phyloP scores from a whole-genome alignment of 2,797 vertebrate species.

The Strix occidentalis region DNA sequence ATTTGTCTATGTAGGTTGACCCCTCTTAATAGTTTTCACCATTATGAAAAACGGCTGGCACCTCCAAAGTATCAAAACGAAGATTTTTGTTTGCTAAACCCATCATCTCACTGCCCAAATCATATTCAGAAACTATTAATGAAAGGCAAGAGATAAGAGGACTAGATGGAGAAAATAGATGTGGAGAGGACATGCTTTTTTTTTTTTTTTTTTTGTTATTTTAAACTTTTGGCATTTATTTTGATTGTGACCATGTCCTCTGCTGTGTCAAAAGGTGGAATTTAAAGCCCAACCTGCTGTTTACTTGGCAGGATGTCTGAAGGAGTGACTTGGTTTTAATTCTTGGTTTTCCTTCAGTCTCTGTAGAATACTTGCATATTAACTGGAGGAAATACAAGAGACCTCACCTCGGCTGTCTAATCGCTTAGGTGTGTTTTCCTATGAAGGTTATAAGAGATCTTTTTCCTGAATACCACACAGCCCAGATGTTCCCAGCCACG shows the following conservation, averaged over 20 bases:
- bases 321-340: neutral
- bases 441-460: neutral
- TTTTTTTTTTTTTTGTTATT: neutral
- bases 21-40: neutral
- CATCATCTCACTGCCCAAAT: neutral
- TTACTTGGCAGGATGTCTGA: neutral
- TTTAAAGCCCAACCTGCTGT: neutral
- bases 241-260: neutral
- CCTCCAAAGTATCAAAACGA: neutral
- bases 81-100: neutral
- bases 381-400: neutral
- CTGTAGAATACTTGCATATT: neutral
- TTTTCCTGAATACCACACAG: neutral
- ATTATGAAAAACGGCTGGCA: neutral
- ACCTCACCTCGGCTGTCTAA: neutral
- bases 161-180: neutral
- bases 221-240: neutral
- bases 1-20: neutral
- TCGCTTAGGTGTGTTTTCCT: neutral
- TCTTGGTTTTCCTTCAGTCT: neutral
- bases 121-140: neutral
- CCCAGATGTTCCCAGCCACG: neutral
- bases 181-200: accelerated
- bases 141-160: neutral
- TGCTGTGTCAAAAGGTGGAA: neutral